Percentiles rank a stretch among this genome's conserved stretches.
phyloP scores from a whole-genome alignment of 2,797 vertebrate species.

The Allobates femoralis region DNA sequence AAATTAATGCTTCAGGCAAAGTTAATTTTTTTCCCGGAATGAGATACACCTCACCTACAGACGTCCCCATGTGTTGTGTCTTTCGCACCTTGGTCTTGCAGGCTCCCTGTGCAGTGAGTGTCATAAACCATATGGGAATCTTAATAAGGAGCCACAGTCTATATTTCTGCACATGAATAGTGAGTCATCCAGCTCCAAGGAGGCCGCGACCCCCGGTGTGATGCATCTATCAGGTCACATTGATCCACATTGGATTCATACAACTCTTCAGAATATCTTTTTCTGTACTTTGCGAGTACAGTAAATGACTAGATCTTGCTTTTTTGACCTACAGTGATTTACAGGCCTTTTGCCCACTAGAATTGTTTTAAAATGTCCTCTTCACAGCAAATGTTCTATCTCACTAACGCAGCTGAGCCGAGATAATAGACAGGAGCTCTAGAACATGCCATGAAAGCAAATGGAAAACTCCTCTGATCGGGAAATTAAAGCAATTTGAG shows the following conservation, averaged over 20 bases:
- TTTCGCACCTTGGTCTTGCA: too few relatives aligned
- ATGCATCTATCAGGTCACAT: background rate
- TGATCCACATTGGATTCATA: background rate
- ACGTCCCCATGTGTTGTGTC: too few relatives aligned
- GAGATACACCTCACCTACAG: too few relatives aligned
- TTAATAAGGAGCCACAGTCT: background rate
- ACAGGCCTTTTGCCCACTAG: background rate
- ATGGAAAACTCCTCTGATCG: conserved; percentile 51
- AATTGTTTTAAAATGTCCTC: background rate
- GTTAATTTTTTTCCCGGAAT: too few relatives aligned
- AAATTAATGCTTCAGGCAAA: too few relatives aligned
- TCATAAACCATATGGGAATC: background rate
- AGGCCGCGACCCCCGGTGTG: background rate
- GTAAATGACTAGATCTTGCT: background rate
- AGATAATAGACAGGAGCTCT: conserved; percentile 42
- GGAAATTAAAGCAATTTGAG: conserved; percentile 66
- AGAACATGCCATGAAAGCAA: conserved; percentile 48
- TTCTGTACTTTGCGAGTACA: background rate
- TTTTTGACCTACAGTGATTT: conserved; percentile 19
- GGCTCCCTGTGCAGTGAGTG: background rate
- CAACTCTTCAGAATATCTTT: background rate
- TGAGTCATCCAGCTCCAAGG: background rate
- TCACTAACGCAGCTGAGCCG: conserved; percentile 24
- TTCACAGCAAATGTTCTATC: conserved; percentile 30
- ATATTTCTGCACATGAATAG: background rate